phyloP scores from a whole-genome alignment of 1,140 invertebrate genomes.

The Platyscapa corneri region DNA sequence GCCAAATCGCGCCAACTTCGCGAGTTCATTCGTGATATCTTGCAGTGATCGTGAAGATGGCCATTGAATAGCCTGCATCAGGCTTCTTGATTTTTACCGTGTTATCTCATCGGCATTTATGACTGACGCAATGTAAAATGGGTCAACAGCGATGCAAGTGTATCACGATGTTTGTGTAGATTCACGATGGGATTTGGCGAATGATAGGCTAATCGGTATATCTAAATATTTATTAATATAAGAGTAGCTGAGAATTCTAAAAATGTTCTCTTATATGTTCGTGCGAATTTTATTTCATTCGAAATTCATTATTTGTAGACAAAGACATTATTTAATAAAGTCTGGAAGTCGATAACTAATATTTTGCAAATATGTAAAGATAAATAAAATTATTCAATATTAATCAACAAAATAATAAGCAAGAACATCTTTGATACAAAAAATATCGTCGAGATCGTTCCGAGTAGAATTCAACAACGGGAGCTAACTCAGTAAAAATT shows the following conservation, averaged over 20 bases:
- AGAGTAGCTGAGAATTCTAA: too few relatives aligned
- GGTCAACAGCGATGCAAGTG: not conserved
- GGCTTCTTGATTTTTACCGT: not conserved
- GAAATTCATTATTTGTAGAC: not conserved
- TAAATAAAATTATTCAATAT: too few relatives aligned
- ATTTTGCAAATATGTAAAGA: too few relatives aligned
- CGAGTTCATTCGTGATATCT: conserved; percentile 15
- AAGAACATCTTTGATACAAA: too few relatives aligned
- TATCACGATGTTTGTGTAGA: not conserved
- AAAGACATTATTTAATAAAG: too few relatives aligned
- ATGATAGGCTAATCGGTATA: not conserved
- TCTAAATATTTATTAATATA: conserved; percentile 13
- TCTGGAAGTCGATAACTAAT: too few relatives aligned
- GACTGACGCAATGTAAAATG: not conserved
- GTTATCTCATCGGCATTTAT: conserved; percentile 39
- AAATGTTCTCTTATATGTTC: not conserved
- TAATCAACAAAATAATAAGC: too few relatives aligned
- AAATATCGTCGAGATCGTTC: too few relatives aligned
- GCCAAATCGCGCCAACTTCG: conserved; percentile 28
- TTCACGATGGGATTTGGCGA: not conserved
- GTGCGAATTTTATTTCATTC: not conserved
- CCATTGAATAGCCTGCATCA: conserved; percentile 28
- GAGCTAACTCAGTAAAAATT: too few relatives aligned
- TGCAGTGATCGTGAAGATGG: conserved; percentile 26
- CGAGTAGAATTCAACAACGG: too few relatives aligned